Evolutionary conservation across 2,888 invertebrate genomes (phyloP).

Genomic region (Noctua janthina): DNA sequence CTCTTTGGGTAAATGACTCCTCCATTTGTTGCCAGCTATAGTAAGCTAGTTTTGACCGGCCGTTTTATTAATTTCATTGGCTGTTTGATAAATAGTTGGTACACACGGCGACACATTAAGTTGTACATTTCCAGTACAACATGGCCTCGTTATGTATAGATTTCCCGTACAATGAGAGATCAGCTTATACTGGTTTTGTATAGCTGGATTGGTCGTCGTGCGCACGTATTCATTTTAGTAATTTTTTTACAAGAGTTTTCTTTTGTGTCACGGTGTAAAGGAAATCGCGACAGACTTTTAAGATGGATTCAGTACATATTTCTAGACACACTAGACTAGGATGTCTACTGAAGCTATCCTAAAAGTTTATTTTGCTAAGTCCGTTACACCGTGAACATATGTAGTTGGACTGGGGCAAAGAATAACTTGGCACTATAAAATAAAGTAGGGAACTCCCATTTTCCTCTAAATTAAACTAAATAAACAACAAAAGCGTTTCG

Average conservation of each 20-base stretch:
- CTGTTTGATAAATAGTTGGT: neutral
- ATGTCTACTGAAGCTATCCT: neutral
- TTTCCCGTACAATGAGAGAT: no score
- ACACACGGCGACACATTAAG: no score
- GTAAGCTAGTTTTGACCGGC: neutral
- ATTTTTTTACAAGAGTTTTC: neutral
- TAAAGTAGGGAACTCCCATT: neutral
- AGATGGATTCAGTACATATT: neutral
- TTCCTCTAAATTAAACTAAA: conserved; percentile 9
- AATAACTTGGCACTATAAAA: neutral
- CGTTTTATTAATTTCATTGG: neutral
- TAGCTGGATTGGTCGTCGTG: no score
- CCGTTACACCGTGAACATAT: neutral
- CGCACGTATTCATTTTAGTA: neutral
- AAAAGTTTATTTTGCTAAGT: neutral
- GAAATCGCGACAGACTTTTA: neutral
- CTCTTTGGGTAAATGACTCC: no score
- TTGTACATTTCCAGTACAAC: no score
- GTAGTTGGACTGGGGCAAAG: neutral
- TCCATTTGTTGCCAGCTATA: neutral
- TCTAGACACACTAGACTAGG: neutral
- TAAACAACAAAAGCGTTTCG: neutral
- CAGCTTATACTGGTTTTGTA: no score
- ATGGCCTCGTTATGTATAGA: no score
- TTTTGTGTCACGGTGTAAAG: neutral